These are phyloP conservation scores for Gnathonemus echidnorhynchus DNA, from an alignment of 2,113 vertebrate genomes.

Conservation along the genomic window DNA sequence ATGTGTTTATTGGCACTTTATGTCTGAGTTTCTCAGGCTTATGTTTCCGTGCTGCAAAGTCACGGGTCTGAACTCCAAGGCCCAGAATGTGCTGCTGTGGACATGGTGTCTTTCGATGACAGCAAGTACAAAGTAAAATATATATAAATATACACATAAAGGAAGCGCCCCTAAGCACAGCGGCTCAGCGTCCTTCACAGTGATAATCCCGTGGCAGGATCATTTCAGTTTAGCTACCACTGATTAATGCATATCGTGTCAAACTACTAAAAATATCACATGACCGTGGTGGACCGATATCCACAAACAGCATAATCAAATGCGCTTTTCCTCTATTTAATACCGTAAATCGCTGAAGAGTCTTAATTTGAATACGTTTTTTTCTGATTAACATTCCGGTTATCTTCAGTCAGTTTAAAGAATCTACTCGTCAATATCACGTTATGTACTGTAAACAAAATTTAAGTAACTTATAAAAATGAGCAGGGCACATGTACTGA, in stretches of 20 bases:
- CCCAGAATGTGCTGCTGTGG: slow-evolving; percentile 46
- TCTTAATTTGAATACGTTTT: background rate
- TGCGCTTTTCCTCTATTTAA: background rate
- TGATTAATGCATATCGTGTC: background rate
- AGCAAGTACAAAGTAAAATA: slow-evolving; percentile 40
- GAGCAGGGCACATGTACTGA: background rate
- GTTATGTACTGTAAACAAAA: background rate
- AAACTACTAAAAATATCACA: background rate
- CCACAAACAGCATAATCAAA: background rate
- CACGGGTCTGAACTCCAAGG: slow-evolving; percentile 42
- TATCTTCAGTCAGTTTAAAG: background rate
- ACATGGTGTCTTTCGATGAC: slow-evolving; percentile 48
- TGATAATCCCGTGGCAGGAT: background rate
- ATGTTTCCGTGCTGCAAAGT: slow-evolving; percentile 49
- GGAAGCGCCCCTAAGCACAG: slow-evolving; percentile 12
- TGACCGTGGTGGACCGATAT: background rate
- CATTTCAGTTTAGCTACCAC: background rate
- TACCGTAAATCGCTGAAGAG: background rate
- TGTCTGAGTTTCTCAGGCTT: slow-evolving; percentile 29
- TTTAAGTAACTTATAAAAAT: background rate
- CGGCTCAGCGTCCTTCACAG: background rate
- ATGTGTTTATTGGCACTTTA: background rate
- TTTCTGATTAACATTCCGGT: background rate
- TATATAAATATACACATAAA: slow-evolving; percentile 36
- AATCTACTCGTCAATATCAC: background rate